Evolutionary conservation across 2,797 vertebrate species (phyloP), one percentile per base, ranked within the genome.

Genomic region (Parotocinclus haroldoi): DNA sequence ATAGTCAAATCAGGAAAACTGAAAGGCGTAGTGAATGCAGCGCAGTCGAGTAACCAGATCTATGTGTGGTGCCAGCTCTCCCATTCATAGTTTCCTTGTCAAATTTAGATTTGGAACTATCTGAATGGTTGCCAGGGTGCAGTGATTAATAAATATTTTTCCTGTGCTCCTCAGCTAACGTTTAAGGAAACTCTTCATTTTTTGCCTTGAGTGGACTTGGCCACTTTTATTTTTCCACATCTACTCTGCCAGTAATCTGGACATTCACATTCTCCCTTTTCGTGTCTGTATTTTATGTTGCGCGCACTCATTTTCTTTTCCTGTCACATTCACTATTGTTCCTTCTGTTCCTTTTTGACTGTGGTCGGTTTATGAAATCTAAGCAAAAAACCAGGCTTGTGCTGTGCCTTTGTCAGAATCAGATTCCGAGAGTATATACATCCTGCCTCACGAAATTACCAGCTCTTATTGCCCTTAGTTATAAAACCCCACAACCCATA

Each of bases 361-460:
- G 12, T 48, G n/a, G 36, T 7, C 36, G 17, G 8, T n/a, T 27
- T 48, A 27, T 49, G 45, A 49, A 37, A 61, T 12, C 19, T 61
- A 61, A 49, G 14, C 6, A 14, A 7, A n/a, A 45, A n/a, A 37
- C 17, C 16, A 40, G 50, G 36, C 46, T 6, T 11, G 11, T 10
- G 13, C 36, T 10, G 27, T 5, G 10, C 12, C 52, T 67, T 13
- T 44, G 53, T 57, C 38, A 53, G 58, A 69, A 10, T 49, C 63
- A 74, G 69, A 69, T 62, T 68, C 40, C n/a, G n/a, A n/a, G n/a
- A 16, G 27, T 44, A 58, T n/a, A 66, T 80, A 80, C 82, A 78
- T 80, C 73, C 83, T 84, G 82, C 79, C 78, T 80, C 77, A 78
- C 82, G 10, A 67, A 40, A 46, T 64, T 58, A 69, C 69, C 50